Conservation (phyloP, 2,797 vertebrate species). For the Mycteria americana region DNA sequence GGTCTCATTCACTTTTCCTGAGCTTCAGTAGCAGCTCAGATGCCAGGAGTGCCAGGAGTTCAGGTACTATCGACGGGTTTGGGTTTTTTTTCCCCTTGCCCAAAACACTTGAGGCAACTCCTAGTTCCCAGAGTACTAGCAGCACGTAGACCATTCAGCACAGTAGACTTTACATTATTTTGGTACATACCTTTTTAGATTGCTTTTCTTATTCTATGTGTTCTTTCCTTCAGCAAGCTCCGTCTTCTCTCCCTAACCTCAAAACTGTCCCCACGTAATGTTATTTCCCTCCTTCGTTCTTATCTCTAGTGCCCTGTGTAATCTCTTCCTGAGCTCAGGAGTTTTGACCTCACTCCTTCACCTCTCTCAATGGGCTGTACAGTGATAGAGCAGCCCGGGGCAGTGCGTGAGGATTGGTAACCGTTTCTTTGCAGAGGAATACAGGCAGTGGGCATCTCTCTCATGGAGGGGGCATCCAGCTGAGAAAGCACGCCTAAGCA, state of each 20-base stretch:
- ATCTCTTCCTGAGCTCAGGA: slow-evolving; percentile 23
- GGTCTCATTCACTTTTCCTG: neutral
- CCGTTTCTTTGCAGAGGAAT: neutral
- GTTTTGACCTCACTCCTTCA: slow-evolving; percentile 31
- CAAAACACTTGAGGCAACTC: neutral
- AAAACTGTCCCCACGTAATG: neutral
- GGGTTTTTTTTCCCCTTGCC: neutral
- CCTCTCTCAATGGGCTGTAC: neutral
- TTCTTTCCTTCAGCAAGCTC: neutral
- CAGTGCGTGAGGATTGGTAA: neutral
- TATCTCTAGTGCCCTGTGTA: slow-evolving; percentile 16
- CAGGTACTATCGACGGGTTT: neutral
- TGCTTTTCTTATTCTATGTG: neutral
- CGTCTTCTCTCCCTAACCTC: neutral
- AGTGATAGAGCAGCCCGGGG: neutral
- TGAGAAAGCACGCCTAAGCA: neutral
- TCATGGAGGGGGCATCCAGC: neutral
- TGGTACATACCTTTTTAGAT: neutral
- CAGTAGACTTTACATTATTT: neutral
- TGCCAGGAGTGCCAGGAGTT: neutral
- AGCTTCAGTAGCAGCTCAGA: neutral
- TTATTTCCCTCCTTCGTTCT: slow-evolving; percentile 11
- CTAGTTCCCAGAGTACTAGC: neutral
- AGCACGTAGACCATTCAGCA: neutral
- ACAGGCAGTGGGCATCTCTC: neutral